Percentiles rank a stretch among this genome's conserved stretches.
These are phyloP conservation scores for Petrocephalus sullivani DNA, from an alignment of 2,797 vertebrate genomes.

Conservation along the genomic window DNA sequence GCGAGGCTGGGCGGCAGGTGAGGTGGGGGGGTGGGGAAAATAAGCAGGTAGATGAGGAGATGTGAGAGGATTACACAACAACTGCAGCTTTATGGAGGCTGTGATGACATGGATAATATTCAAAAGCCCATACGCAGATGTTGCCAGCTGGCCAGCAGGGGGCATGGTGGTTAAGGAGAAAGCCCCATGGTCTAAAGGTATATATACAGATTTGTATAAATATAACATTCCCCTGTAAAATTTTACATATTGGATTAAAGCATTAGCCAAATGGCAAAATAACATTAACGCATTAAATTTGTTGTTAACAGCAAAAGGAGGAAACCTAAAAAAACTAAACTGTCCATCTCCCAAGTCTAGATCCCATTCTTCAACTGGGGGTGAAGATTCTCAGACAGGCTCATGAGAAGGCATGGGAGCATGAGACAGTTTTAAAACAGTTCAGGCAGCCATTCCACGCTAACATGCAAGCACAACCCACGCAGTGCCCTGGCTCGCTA, in stretches of 20 bases:
- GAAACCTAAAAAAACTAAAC: background rate
- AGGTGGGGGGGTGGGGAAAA: conserved; percentile 25
- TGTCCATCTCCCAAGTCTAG: background rate
- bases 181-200: background rate
- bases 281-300: background rate
- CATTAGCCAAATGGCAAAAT: background rate
- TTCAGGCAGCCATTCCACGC: background rate
- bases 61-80: background rate
- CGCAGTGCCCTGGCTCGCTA: background rate
- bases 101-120: background rate
- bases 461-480: background rate
- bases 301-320: background rate
- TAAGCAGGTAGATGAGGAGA: background rate
- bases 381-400: background rate
- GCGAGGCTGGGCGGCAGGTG: conserved; percentile 89
- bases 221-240: background rate
- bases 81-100: background rate
- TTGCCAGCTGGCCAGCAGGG: background rate
- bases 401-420: background rate
- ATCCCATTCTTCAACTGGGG: background rate
- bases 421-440: too few relatives aligned
- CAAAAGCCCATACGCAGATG: background rate
- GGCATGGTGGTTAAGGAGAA: background rate
- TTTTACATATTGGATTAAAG: background rate
- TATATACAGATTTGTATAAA: background rate